Conservation (phyloP, 1,140 invertebrate genomes). For the Drosophila pandora region DNA sequence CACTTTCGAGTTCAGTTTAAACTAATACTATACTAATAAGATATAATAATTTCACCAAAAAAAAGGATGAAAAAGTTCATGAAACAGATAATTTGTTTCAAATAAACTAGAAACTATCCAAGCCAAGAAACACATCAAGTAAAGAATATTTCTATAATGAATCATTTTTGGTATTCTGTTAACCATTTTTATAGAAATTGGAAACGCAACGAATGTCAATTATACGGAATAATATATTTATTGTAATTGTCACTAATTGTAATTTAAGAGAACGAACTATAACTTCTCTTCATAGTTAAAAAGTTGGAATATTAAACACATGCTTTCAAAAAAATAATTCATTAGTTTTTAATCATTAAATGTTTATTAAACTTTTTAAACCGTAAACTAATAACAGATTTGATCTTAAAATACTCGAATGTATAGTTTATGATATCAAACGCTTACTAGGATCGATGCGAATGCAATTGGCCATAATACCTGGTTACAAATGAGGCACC, state of each 20-base stretch:
- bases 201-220: neutral
- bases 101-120: neutral
- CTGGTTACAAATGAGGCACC: constrained; percentile 43
- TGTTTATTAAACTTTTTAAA: constrained; percentile 33
- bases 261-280: no score
- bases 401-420: constrained; percentile 49
- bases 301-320: no score
- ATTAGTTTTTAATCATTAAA: constrained; percentile 11
- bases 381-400: constrained; percentile 50
- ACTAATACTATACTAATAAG: no score
- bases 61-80: no score
- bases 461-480: constrained; percentile 34
- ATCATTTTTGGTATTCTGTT: no score
- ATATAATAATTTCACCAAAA: no score
- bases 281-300: no score
- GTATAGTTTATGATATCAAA: constrained; percentile 33
- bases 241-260: no score
- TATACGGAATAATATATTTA: neutral
- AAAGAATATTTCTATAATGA: neutral
- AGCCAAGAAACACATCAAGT: neutral
- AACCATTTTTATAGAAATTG: neutral
- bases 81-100: no score
- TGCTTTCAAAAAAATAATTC: no score
- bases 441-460: constrained; percentile 21
- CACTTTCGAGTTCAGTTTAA: no score